phyloP scores from a whole-genome alignment of 2,113 vertebrate genomes.

The Eclectus roratus region DNA sequence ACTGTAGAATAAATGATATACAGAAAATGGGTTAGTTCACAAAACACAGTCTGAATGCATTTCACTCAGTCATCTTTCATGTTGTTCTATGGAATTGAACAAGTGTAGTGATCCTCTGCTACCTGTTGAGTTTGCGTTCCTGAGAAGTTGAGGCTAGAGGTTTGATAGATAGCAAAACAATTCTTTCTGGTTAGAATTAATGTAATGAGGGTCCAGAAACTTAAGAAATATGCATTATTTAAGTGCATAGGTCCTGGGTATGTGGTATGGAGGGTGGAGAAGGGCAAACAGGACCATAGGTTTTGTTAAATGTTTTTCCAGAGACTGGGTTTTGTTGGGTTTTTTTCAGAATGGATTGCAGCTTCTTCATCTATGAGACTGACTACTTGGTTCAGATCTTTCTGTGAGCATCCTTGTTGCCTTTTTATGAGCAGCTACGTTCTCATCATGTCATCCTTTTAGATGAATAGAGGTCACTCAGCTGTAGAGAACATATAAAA shows the following conservation, averaged over 20 bases:
- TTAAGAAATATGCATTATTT: neutral
- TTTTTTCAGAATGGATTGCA: neutral
- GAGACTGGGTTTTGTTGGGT: neutral
- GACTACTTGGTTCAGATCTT: neutral
- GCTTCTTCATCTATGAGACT: neutral
- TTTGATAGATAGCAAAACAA: neutral
- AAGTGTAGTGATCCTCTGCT: neutral
- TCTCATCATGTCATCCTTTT: neutral
- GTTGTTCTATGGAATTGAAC: neutral
- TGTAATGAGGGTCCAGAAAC: neutral
- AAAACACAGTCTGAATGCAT: neutral
- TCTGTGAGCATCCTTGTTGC: neutral
- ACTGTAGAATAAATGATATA: neutral
- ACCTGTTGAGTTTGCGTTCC: neutral
- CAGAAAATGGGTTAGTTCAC: neutral
- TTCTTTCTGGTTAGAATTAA: neutral
- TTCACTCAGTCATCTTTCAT: neutral
- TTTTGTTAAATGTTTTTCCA: neutral
- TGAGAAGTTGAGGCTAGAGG: neutral
- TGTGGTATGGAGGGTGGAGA: neutral
- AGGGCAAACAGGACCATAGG: neutral
- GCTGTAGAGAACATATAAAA: neutral
- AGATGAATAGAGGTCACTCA: slow-evolving; percentile 2
- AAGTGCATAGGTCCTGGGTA: neutral
- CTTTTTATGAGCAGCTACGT: neutral